Evolutionary conservation across 2,797 vertebrate species (phyloP), one percentile per base, ranked within the genome.

Genomic region (Pangasius djambal): DNA sequence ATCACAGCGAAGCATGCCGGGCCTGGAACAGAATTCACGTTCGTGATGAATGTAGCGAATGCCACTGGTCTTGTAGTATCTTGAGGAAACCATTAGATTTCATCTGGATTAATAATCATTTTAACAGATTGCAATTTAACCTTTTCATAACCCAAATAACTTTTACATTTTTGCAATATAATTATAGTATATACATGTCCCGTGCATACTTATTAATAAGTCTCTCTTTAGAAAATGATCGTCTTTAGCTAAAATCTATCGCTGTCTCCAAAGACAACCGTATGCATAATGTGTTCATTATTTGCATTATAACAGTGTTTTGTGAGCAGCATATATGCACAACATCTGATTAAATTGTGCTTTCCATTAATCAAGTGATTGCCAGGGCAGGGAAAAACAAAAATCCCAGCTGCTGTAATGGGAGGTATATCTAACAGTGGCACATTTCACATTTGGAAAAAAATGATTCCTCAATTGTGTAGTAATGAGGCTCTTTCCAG

Each of bases 291-390:
- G 22, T 67, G 37, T 75, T 72, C 25, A 44, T 75, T 44, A 75
- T 83, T 75, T 75, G 79, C 44, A 37, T 48, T 48, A 9, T 9
- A 48, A 13, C n/a, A 6, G n/a, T n/a, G 48, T 55, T 84, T 61
- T 88, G 7, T 31, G 44, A 61, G 37, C 55, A 61, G 52, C 52
- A 74, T 6, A 84, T 52, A 52, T 75, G 8, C 37, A 67, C 57
- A 55, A 78, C 15, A 20, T 67, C 70, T 88, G 40, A 75, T 65
- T 78, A 77, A 16, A 20, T 55, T 50, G 44, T 12, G 28, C 10
- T 77, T 88, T 72, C 9, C 16, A 83, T 88, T 75, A 50, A 55
- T 50, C 44, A 75, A 28, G 25, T 82, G 20, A 48, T 75, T 88
- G 52, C 50, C 28, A 72, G 37, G 52, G 48, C 9, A 44, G 48